Percentiles rank a stretch among this genome's conserved stretches.
Evolutionary conservation across 2,113 vertebrate genomes (phyloP).

Genomic region (Propithecus coquereli): DNA sequence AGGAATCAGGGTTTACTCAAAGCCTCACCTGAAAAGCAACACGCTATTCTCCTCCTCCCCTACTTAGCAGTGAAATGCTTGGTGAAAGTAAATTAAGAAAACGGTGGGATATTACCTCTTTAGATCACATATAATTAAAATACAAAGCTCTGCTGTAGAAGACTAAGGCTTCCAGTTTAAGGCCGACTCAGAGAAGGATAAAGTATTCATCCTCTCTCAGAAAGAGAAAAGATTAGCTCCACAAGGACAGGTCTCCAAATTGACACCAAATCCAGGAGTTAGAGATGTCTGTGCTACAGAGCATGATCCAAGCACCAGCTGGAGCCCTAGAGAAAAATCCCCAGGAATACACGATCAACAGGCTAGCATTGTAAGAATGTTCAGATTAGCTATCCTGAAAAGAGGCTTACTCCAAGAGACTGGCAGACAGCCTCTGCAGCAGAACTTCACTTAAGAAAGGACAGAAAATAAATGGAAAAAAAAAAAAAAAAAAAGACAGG

Average conservation of each 20-base stretch:
- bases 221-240: conserved; percentile 69
- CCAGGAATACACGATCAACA: conserved; percentile 34
- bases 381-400: conserved; percentile 52
- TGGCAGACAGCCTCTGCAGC: not conserved
- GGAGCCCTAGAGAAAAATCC: conserved; percentile 7
- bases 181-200: conserved; percentile 17
- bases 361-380: not conserved
- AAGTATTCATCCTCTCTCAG: conserved; percentile 45
- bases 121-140: conserved; percentile 63
- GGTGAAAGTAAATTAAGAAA: conserved; percentile 32
- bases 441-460: conserved; percentile 8
- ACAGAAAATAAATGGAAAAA: not conserved
- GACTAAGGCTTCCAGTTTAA: conserved; percentile 47
- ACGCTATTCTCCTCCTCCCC: not conserved
- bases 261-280: conserved; percentile 56
- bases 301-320: conserved; percentile 12
- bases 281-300: conserved; percentile 46
- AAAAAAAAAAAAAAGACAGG: not conserved
- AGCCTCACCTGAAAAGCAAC: conserved; percentile 8
- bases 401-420: conserved; percentile 44
- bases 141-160: conserved; percentile 4
- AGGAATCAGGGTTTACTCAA: conserved; percentile 3
- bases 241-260: conserved; percentile 53
- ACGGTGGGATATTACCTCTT: conserved; percentile 15
- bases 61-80: conserved; percentile 17